Base-by-base conservation (phyloP, 2,113 vertebrate species). In the Tor tambroides region DNA sequence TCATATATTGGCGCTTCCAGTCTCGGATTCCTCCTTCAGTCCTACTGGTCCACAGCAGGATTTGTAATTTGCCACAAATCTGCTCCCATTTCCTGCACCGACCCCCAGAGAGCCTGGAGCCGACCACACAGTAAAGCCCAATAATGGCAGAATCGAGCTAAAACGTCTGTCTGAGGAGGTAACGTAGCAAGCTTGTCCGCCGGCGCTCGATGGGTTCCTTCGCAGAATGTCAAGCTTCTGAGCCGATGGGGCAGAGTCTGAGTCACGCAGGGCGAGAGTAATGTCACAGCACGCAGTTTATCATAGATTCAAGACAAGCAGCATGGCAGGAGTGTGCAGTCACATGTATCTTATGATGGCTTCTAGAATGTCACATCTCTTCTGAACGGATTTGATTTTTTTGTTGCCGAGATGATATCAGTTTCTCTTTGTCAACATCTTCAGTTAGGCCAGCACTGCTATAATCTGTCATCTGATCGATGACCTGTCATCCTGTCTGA, bases 51-150 rank as follows among this genome's bases (percentile, higher is more conserved):
- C 63, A 51, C 41, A 83, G 63, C 61, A 14, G 71, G 65, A 83
- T 83, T 83, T 83, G 17, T 71, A 32, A 83, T 83, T 83, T 83
- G 43, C 28, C 28, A 83, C 43, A 83, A 71, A 71, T 83, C 80
- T 71, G 80, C 43, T 83, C 28, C 19, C 38, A 83, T 71, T 83
- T 69, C 80, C 80, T 71, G 19, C 17, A 2, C 4, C 46, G 65
- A 83, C 43, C 63, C 61, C 80, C 28, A 32, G 19, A 83, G 26
- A 83, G 41, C 80, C 80, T 19, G 35, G n/a, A 81, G 59, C 15
- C 14, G 59, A 43, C 14, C 15, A 28, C 7, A 26, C 15, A 43
- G 38, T 21, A 28, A 81, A 81, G 59, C n/a, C 14, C n/a, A 83
- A 43, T 49, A 83, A 78, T 21, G 61, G 59, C 26, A 83, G 80